Base-by-base conservation (phyloP, 1,140 invertebrate genomes). In the Drosophila parvula region DNA sequence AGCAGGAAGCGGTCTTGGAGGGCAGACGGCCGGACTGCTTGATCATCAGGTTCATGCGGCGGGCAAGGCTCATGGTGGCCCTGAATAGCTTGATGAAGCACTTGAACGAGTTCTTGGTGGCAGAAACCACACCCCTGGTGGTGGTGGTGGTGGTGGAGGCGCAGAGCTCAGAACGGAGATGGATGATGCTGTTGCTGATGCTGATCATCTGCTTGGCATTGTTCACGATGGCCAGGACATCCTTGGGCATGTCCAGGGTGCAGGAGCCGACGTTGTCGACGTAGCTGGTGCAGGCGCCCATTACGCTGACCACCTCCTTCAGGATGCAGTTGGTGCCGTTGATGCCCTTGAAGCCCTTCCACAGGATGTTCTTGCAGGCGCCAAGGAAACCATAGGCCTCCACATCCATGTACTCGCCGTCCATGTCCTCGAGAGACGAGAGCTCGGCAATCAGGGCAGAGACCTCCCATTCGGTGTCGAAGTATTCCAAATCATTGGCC, bases 301-400 rank as follows among this genome's bases (percentile, higher is more conserved):
- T 3, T 0, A 90, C 32, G 2, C 30, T 27, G 12, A 18, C 40
- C 2, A 78, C 77, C 38, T 82, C 62, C 30, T 82, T 74, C 1
- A 90, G 4, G 28, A 70, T 75, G 58, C 86, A 90, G 43, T 68
- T 74, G 38, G 79, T 67, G 16, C 81, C 86, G n/a, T 80, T 78
- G 16, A 75, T 7, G 3, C 76, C 50, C 38, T 67, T 79, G 8
- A 67, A 34, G 8, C 38, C 64, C 11, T 51, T 57, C n/a, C 27
- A 62, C 14, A 90, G 9, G 0, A 53, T 9, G 0, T 41, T 55
- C 5, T 28, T 45, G 60, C 77, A 62, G 8, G 14, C 8, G 2
- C 11, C 1, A 6, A 85, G 18, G 32, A 81, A 67, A 8, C 78
- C 51, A 28, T 8, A 40, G 7, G 43, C 7, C 14, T 78, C 78